Percentiles rank a stretch among this genome's conserved stretches.
phyloP scores from a whole-genome alignment of 2,888 invertebrate species.

The Plemyria rubiginata region DNA sequence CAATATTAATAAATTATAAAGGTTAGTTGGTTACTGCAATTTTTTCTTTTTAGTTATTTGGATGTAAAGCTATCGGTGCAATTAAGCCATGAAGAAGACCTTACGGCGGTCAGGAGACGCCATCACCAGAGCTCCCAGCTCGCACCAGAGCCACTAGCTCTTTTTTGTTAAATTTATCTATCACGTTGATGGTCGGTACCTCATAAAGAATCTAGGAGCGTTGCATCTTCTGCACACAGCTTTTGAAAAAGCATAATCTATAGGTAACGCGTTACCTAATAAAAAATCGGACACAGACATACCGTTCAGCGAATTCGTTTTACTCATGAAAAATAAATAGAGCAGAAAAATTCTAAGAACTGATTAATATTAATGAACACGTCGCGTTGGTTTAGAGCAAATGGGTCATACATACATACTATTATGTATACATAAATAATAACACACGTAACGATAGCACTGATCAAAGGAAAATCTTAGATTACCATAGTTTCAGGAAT shows the following conservation, averaged over 20 bases:
- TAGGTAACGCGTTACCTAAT: conserved; percentile 4
- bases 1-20: too few species aligned
- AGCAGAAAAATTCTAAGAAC: conserved; percentile 54
- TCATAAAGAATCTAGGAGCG: background rate
- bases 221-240: background rate
- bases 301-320: conserved; percentile 49
- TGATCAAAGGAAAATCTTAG: conserved; percentile 16
- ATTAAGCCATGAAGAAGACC: too few species aligned
- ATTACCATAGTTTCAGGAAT: background rate
- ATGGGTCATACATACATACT: conserved; percentile 40
- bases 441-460: conserved; percentile 9
- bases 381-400: conserved; percentile 43
- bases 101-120: too few species aligned
- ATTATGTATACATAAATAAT: conserved; percentile 18
- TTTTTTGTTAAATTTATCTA: too few species aligned
- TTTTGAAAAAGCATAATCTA: background rate
- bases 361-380: conserved; percentile 54
- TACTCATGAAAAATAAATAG: conserved; percentile 54
- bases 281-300: conserved; percentile 41
- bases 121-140: too few species aligned
- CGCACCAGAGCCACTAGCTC: too few species aligned
- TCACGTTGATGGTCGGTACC: too few species aligned
- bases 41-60: too few species aligned
- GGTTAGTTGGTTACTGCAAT: too few species aligned
- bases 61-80: too few species aligned